A percentile compares a stretch with the other conserved stretches of the same genome.
These are phyloP conservation scores for Amazona vittata DNA, from an alignment of 2,113 vertebrate species.

Conservation along the genomic window DNA sequence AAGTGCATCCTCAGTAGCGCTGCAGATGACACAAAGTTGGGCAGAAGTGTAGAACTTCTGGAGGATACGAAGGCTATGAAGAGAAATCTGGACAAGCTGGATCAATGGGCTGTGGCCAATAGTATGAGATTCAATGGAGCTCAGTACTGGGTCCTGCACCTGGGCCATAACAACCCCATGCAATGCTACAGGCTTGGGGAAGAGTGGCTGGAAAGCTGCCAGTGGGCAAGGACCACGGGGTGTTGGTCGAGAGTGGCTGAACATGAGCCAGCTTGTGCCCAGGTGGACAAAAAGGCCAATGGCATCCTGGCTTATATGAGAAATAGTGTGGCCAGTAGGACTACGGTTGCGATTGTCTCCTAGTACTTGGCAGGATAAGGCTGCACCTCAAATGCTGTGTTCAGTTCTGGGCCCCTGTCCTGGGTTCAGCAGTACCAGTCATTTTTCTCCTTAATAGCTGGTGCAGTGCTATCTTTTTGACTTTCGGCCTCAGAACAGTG, in stretches of 20 bases:
- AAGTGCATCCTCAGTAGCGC: neutral
- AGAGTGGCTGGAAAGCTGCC: neutral
- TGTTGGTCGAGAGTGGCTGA: neutral
- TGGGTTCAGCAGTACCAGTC: too few species aligned
- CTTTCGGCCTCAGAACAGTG: too few species aligned
- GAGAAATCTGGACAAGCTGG: neutral
- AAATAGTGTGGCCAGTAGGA: neutral
- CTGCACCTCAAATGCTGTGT: neutral
- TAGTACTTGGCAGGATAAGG: neutral
- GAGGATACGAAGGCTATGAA: neutral
- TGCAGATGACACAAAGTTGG: neutral
- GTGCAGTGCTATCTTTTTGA: too few species aligned
- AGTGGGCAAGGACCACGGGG: neutral
- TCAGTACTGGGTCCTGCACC: neutral
- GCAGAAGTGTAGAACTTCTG: neutral
- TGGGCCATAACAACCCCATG: neutral
- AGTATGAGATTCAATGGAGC: neutral
- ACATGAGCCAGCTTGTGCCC: neutral
- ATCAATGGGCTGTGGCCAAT: neutral
- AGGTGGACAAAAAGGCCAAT: neutral
- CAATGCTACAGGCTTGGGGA: neutral
- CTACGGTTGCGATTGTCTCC: neutral
- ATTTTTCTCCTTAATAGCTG: too few species aligned
- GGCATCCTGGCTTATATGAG: neutral
- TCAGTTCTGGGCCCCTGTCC: neutral